These are phyloP conservation scores for Heliconius congener DNA, from an alignment of 1,140 invertebrate species.

Conservation along the genomic window DNA sequence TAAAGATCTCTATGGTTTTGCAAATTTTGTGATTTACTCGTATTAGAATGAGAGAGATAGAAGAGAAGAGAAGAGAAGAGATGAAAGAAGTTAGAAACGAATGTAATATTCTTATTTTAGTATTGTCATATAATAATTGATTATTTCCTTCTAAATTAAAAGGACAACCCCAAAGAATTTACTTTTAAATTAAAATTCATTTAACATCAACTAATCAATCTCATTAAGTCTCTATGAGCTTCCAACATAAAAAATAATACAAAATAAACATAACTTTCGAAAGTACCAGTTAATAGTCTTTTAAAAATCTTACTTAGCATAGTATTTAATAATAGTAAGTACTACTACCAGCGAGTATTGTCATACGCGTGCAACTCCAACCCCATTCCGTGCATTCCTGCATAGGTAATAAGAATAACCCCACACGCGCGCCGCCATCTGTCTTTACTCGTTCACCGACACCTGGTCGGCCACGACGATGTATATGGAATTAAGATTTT, in stretches of 20 bases:
- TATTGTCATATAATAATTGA: no score
- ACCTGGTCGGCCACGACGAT: conserved; percentile 45
- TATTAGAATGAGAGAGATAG: no score
- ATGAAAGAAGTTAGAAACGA: neutral
- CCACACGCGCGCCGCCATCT: conserved; percentile 51
- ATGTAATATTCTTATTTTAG: no score
- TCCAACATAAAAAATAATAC: neutral
- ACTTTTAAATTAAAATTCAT: neutral
- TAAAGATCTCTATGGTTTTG: conserved; percentile 37
- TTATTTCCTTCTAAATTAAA: neutral
- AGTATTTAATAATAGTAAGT: conserved; percentile 3
- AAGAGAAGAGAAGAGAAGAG: no score
- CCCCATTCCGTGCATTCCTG: conserved; percentile 41
- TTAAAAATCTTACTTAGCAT: neutral
- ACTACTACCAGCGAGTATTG: neutral
- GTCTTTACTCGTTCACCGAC: conserved; percentile 46
- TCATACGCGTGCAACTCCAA: conserved; percentile 26
- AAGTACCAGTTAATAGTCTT: neutral
- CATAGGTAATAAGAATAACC: conserved; percentile 43
- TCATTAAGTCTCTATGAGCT: neutral
- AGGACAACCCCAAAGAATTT: neutral
- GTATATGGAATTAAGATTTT: neutral
- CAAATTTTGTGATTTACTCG: conserved; percentile 7
- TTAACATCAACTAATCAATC: neutral
- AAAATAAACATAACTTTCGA: neutral